These are phyloP conservation scores for Drosophila nikananu DNA, from an alignment of 1,140 invertebrate species.

Conservation along the genomic window DNA sequence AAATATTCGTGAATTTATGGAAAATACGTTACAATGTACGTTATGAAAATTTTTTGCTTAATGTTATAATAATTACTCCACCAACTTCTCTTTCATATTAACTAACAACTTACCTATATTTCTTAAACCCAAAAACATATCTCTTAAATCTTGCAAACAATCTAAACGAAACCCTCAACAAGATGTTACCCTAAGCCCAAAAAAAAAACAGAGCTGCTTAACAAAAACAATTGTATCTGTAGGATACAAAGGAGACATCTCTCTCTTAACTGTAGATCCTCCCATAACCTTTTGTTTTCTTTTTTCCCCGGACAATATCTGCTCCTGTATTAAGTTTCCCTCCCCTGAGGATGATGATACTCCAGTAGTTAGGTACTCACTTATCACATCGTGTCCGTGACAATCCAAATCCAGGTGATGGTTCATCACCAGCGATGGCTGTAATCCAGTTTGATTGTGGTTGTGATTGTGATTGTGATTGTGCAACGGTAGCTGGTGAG, in stretches of 20 bases:
- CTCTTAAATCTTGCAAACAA: background rate
- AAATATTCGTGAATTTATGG: too few relatives aligned
- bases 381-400: conserved; percentile 85
- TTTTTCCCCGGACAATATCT: background rate
- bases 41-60: too few relatives aligned
- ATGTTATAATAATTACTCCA: too few relatives aligned
- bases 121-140: background rate
- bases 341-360: conserved; percentile 1
- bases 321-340: conserved; percentile 10
- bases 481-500: conserved; percentile 87
- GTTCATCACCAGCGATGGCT: conserved; percentile 87
- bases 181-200: background rate
- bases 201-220: background rate
- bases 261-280: background rate
- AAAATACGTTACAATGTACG: too few relatives aligned
- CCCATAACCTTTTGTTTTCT: conserved; percentile 2
- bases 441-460: conserved; percentile 86
- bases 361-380: conserved; percentile 65
- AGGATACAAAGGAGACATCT: conserved; percentile 4
- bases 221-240: conserved; percentile 11
- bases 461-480: conserved; percentile 86
- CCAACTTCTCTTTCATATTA: too few relatives aligned
- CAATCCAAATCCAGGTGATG: conserved; percentile 86
- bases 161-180: background rate
- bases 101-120: background rate